Evolutionary conservation across 2,113 vertebrate genomes (phyloP).

Genomic region (Gasterosteus nipponicus): DNA sequence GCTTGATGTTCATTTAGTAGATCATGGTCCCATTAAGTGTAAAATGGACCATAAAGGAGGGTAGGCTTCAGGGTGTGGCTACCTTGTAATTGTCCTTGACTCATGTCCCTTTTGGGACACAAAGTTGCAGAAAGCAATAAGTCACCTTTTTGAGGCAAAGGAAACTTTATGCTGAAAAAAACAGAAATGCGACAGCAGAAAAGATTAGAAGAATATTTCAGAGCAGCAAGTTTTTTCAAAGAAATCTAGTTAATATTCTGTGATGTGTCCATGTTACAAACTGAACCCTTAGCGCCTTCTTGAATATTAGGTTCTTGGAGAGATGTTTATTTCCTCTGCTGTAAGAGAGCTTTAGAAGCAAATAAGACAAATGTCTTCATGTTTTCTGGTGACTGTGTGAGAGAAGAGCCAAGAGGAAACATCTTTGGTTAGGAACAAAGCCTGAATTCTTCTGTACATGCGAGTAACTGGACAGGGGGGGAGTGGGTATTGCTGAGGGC

Average conservation of each 20-base stretch:
- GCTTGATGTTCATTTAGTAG: not conserved
- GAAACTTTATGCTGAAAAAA: too few relatives aligned
- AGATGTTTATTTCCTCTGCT: slow-evolving; percentile 34
- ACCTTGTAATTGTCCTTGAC: not conserved
- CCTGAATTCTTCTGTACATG: slow-evolving; percentile 21
- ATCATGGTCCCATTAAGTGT: not conserved
- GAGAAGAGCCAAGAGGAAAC: slow-evolving; percentile 34
- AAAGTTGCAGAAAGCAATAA: too few relatives aligned
- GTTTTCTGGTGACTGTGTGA: slow-evolving; percentile 9
- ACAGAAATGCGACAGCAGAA: too few relatives aligned
- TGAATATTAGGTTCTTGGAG: slow-evolving; percentile 25
- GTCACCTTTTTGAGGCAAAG: not conserved
- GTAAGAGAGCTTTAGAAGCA: slow-evolving; percentile 19
- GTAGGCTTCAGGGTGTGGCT: not conserved
- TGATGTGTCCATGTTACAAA: not conserved
- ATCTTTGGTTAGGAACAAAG: slow-evolving; percentile 57
- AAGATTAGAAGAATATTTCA: not conserved
- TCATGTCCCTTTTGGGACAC: too few relatives aligned
- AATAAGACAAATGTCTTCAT: slow-evolving; percentile 23
- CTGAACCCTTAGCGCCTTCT: not conserved
- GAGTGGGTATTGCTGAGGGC: slow-evolving; percentile 63
- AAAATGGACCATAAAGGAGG: not conserved
- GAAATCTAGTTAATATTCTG: not conserved
- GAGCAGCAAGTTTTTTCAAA: not conserved
- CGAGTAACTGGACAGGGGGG: slow-evolving; percentile 12